phyloP scores from a whole-genome alignment of 2,888 invertebrate species.

The Vannuccia rotundouncinata region DNA sequence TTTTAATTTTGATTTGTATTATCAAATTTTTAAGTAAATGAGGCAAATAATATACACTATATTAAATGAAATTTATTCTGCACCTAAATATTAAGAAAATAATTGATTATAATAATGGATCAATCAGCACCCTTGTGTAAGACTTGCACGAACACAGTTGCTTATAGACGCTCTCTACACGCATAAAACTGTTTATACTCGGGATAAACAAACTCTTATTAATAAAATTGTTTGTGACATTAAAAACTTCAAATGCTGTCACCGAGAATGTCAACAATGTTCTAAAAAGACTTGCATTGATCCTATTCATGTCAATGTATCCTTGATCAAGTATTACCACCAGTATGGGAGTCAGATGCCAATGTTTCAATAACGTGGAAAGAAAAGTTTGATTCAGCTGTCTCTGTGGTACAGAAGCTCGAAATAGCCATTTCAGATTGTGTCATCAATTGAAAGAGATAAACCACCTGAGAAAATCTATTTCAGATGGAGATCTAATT shows the following conservation, averaged over 20 bases:
- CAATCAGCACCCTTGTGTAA: neutral
- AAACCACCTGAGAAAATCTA: neutral
- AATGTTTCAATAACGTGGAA: constrained; percentile 19
- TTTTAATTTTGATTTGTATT: no score
- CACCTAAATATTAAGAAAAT: no score
- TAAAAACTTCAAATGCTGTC: constrained; percentile 19
- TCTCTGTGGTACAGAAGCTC: constrained; percentile 17
- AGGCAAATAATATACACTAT: no score
- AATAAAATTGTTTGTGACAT: constrained; percentile 20
- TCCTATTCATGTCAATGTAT: constrained; percentile 8
- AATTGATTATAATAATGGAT: no score
- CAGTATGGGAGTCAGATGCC: constrained; percentile 14
- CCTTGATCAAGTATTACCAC: constrained; percentile 22
- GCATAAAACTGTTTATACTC: neutral
- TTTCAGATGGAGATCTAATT: neutral
- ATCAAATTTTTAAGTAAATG: no score
- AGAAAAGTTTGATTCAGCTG: constrained; percentile 17
- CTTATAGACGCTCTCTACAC: neutral
- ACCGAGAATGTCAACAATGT: constrained; percentile 19
- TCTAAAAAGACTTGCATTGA: constrained; percentile 11
- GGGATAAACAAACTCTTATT: neutral
- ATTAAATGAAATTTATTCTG: no score
- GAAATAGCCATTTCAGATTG: constrained; percentile 23
- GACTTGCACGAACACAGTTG: neutral
- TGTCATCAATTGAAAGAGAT: constrained; percentile 25